Evolutionary conservation across 2,888 invertebrate species (phyloP).

Genomic region (Tortrix viridana): DNA sequence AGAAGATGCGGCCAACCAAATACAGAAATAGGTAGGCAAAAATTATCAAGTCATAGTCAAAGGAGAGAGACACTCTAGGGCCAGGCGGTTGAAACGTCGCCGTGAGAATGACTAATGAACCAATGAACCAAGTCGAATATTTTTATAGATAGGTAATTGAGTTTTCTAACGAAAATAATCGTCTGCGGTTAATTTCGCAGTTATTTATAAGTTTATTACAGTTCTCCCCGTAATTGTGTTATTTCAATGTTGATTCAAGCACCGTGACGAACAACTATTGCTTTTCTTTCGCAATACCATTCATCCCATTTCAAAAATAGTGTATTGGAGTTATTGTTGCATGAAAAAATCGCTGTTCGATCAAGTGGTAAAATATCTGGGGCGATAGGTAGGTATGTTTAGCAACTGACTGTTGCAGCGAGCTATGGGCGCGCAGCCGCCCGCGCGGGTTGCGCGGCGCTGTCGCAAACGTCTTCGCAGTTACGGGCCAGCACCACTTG

Average conservation of each 20-base stretch:
- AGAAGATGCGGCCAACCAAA: no score
- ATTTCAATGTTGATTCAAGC: slow-evolving; percentile 42
- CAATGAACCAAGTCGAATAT: no score
- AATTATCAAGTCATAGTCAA: no score
- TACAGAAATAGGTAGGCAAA: no score
- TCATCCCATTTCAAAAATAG: slow-evolving; percentile 63
- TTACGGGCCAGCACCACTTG: slow-evolving; percentile 71
- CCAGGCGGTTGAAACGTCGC: no score
- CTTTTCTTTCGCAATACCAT: slow-evolving; percentile 56
- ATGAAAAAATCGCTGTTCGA: slow-evolving; percentile 49
- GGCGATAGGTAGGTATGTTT: slow-evolving; percentile 66
- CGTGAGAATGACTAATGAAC: no score
- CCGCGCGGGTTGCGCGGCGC: slow-evolving; percentile 42
- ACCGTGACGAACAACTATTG: slow-evolving; percentile 51
- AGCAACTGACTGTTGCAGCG: slow-evolving; percentile 70
- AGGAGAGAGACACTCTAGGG: no score
- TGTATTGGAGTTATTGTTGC: slow-evolving; percentile 57
- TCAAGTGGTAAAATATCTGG: slow-evolving; percentile 67
- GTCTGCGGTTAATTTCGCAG: slow-evolving; percentile 3
- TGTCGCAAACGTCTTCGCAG: slow-evolving; percentile 72
- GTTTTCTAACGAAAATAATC: no score
- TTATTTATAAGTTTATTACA: slow-evolving; percentile 8
- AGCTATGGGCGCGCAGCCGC: slow-evolving; percentile 54
- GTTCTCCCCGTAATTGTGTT: slow-evolving; percentile 15
- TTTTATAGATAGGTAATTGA: no score